Evolutionary conservation across 2,113 vertebrate species (phyloP), one percentile per base, ranked within the genome.

Genomic region (Oenanthe melanoleuca): DNA sequence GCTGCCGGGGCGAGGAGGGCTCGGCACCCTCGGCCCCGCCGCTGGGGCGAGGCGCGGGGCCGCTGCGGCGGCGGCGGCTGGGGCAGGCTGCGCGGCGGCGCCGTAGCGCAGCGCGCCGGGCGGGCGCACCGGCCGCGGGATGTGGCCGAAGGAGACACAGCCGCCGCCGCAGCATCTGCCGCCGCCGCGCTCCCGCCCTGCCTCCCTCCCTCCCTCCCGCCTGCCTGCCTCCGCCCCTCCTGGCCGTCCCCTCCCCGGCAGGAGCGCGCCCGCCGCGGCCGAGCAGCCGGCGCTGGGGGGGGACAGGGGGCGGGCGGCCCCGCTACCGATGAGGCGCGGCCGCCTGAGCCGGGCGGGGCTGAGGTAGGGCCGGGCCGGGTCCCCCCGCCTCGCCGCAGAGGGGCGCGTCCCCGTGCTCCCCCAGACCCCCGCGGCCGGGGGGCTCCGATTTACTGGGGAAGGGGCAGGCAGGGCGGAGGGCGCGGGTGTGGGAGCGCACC

Each of bases 181-280:
- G n/a, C n/a, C n/a, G n/a, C n/a, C n/a, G n/a, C n/a, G n/a, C n/a
- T n/a, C n/a, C n/a, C n/a, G n/a, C n/a, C n/a, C n/a, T n/a, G n/a
- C n/a, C n/a, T n/a, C n/a, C n/a, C 91, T 78, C 16, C 73, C 67
- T 50, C 56, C 78, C 53, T 92, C 61, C 66, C 42, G 37, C 72
- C 70, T 42, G 47, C 92, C 78, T 66, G 59, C 83, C 88, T 87
- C 71, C 85, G 80, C 87, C 82, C 93, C 86, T 79, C 87, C 66
- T 66, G 66, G 53, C 70, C 63, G 59, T 77, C 86, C 86, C 93
- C 96, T 89, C 92, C 88, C 94, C 88, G 25, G 91, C 86, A 89
- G 74, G 88, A 96, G 92, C 93, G 96, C 97, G 96, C 96, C 90
- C 67, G 93, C 69, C 83, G 42, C 84, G 66, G 71, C 92, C 69